These are phyloP conservation scores for Dinocampus coccinellae DNA, from an alignment of 2,888 invertebrate genomes.

Conservation along the genomic window DNA sequence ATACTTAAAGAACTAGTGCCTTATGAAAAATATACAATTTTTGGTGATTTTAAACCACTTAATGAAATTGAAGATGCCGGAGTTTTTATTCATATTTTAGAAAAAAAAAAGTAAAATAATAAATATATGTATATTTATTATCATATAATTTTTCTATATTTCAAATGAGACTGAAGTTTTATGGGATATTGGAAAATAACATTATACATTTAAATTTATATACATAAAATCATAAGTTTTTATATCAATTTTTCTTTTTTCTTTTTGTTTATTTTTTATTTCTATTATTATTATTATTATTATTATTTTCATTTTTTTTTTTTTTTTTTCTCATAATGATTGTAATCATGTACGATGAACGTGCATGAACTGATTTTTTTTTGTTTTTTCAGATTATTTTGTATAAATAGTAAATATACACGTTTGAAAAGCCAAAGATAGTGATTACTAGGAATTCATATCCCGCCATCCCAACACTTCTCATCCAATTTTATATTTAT, in stretches of 20 bases:
- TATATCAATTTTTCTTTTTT: too few species aligned
- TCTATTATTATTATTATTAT: too few species aligned
- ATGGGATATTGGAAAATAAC: background rate
- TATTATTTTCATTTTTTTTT: too few species aligned
- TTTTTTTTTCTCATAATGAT: slow-evolving; percentile 28
- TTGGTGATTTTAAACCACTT: slow-evolving; percentile 84
- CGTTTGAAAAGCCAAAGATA: slow-evolving; percentile 43
- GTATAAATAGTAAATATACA: slow-evolving; percentile 51
- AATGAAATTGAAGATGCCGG: slow-evolving; percentile 77
- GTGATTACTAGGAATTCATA: slow-evolving; percentile 38
- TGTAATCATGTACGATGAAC: slow-evolving; percentile 47
- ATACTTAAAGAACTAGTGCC: slow-evolving; percentile 81
- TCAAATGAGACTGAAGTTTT: background rate
- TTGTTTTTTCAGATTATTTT: slow-evolving; percentile 48
- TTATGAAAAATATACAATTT: slow-evolving; percentile 78
- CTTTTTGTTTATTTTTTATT: too few species aligned
- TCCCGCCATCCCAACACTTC: background rate
- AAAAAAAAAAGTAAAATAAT: slow-evolving; percentile 71
- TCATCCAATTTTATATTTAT: too few species aligned
- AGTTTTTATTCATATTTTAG: slow-evolving; percentile 88
- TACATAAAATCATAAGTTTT: background rate
- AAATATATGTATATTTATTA: background rate
- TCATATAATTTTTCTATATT: background rate
- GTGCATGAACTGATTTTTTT: slow-evolving; percentile 49
- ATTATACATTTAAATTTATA: background rate